Base-by-base conservation (phyloP, 2,888 invertebrate genomes). In the Machimus rusticus region DNA sequence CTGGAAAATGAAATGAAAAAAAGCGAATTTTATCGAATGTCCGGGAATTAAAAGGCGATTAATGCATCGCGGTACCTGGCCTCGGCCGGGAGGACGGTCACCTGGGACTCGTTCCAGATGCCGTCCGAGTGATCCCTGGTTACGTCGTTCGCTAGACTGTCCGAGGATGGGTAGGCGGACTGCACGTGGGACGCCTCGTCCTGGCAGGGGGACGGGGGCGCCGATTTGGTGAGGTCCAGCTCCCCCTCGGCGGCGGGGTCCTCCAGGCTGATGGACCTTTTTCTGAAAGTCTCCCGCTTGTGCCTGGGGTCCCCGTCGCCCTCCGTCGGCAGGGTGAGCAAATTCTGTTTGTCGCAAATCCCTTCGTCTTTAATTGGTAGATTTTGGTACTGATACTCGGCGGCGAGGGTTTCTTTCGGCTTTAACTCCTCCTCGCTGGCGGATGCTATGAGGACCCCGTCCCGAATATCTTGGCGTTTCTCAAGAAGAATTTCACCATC, bases 91-190 rank as follows among this genome's bases (percentile, higher is more conserved):
- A 97, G 93, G 19, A 97, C 96, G 0, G 97, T 97, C 9, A 96
- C 95, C 93, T 97, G 97, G 14, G 97, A 97, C 93, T 97, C 97
- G 93, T 97, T 97, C 97, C 97, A 97, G 90, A 96, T 95, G 82
- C 96, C 96, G 91, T 97, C 97, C 78, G 97, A 97, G 92, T 97
- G 97, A 92, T 97, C 97, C 90, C 96, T 93, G 39, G 95, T 96
- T 82, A 94, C 90, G 91, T 97, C 97, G 90, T 96, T 96, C n/a
- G 96, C 95, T 89, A 97, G 93, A 14, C 97, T 97, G 92, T 97
- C 97, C 90, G 95, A 96, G 46, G 97, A 97, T 79, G 96, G 96
- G 92, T 96, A 97, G 8, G 96, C 95, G 5, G 96, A 91, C 8
- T 92, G 92, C 5, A 93, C 93, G n/a, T 93, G 93, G 85, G 94